These are phyloP conservation scores for Serinus canaria DNA, from an alignment of 2,113 vertebrate species.

Conservation along the genomic window DNA sequence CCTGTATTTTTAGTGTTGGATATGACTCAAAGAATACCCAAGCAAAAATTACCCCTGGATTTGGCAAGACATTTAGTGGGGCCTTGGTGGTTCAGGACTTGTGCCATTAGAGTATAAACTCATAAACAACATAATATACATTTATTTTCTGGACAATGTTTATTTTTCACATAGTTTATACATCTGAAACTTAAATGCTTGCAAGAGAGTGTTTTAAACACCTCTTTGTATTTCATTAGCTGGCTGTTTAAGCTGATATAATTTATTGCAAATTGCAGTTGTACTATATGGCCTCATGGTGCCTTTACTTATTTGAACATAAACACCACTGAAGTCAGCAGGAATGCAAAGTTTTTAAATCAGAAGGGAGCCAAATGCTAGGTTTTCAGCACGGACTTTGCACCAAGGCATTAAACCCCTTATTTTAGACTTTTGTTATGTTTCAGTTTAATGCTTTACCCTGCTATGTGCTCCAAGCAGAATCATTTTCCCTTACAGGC, in stretches of 20 bases:
- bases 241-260: neutral
- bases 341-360: constrained; percentile 11
- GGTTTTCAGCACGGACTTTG: neutral
- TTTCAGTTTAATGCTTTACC: constrained; percentile 42
- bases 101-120: neutral
- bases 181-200: neutral
- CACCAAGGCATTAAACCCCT: neutral
- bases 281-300: neutral
- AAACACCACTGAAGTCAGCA: constrained; percentile 29
- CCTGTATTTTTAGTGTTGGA: neutral
- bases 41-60: neutral
- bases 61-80: neutral
- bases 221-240: constrained; percentile 9
- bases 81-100: neutral
- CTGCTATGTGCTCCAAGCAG: neutral
- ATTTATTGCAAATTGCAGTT: neutral
- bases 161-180: constrained; percentile 27
- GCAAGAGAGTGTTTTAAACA: constrained; percentile 1
- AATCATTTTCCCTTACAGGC: constrained; percentile 28
- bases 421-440: neutral
- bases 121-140: neutral
- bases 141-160: constrained; percentile 10
- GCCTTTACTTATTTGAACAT: constrained; percentile 23
- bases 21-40: neutral
- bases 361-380: neutral